Percentiles rank a stretch among this genome's conserved stretches.
Evolutionary conservation across 2,797 vertebrate species (phyloP).

Genomic region (Cyclopterus lumpus): DNA sequence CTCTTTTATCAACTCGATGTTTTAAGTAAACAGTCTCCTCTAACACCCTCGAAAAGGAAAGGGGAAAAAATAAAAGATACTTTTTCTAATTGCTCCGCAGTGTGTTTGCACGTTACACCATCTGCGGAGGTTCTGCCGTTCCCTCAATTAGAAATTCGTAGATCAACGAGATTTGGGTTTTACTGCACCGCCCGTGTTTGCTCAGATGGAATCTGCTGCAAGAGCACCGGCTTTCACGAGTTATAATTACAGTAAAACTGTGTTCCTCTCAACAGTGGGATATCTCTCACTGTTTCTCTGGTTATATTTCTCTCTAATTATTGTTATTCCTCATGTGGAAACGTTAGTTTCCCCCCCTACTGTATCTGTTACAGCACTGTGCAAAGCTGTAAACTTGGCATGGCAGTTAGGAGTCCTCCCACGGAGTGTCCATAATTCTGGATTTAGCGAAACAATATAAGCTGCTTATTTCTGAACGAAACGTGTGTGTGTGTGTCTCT

Average conservation of each 20-base stretch:
- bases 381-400: constrained; percentile 71
- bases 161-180: constrained; percentile 67
- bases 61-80: neutral
- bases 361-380: constrained; percentile 55
- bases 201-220: constrained; percentile 67
- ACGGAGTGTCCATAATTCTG: constrained; percentile 68
- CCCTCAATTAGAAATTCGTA: constrained; percentile 75
- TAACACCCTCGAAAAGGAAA: constrained; percentile 40
- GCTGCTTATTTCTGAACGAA: constrained; percentile 69
- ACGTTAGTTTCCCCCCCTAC: constrained; percentile 54
- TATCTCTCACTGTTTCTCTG: constrained; percentile 28
- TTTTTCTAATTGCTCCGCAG: constrained; percentile 72
- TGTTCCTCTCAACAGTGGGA: constrained; percentile 45
- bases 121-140: constrained; percentile 73
- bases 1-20: constrained; percentile 35
- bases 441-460: constrained; percentile 75
- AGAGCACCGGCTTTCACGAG: constrained; percentile 51
- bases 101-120: constrained; percentile 71
- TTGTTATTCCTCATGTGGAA: constrained; percentile 71
- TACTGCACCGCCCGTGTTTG: constrained; percentile 62
- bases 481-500: neutral
- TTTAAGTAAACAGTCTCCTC: constrained; percentile 40
- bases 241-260: constrained; percentile 77
- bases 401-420: constrained; percentile 63
- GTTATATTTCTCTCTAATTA: constrained; percentile 70